Conservation (phyloP, 64 coral and sea anemone genomes). For the Porites australiensis region DNA sequence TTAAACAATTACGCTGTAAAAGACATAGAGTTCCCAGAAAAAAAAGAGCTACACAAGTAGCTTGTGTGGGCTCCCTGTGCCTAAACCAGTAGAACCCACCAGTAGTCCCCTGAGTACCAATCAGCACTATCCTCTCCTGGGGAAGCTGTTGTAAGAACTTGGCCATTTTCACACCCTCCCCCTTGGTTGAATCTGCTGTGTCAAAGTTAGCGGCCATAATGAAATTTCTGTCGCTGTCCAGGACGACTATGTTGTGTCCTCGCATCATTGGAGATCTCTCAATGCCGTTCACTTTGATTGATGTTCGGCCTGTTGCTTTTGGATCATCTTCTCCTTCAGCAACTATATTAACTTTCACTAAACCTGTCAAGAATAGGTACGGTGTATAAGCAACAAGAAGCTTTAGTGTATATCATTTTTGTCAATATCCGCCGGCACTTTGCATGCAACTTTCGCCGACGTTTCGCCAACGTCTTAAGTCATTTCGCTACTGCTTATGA, state of each 20-base stretch:
- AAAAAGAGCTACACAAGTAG: too few species aligned
- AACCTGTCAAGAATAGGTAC: slow-evolving; percentile 51
- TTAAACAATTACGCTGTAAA: too few species aligned
- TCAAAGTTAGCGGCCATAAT: slow-evolving; percentile 90
- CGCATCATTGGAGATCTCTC: slow-evolving; percentile 86
- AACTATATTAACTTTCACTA: slow-evolving; percentile 83
- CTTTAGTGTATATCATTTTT: too few species aligned
- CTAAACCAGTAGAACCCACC: slow-evolving; percentile 41
- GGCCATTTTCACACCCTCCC: slow-evolving; percentile 88
- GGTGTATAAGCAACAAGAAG: too few species aligned
- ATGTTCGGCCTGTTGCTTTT: slow-evolving; percentile 85
- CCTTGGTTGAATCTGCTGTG: slow-evolving; percentile 92
- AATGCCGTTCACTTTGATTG: slow-evolving; percentile 93
- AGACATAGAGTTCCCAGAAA: too few species aligned
- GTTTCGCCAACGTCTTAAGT: too few species aligned
- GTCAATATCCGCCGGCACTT: too few species aligned
- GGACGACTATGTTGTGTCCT: slow-evolving; percentile 92
- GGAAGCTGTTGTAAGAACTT: slow-evolving; percentile 91
- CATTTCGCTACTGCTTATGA: too few species aligned
- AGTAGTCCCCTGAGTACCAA: slow-evolving; percentile 95
- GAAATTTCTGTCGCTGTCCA: slow-evolving; percentile 93
- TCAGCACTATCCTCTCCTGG: slow-evolving; percentile 91
- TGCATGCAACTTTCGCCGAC: too few species aligned
- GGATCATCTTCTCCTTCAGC: slow-evolving; percentile 96
- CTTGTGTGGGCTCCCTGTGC: too few species aligned